Evolutionary conservation across 2,113 vertebrate genomes (phyloP), one percentile per base, ranked within the genome.

Genomic region (Uropsilus gracilis): DNA sequence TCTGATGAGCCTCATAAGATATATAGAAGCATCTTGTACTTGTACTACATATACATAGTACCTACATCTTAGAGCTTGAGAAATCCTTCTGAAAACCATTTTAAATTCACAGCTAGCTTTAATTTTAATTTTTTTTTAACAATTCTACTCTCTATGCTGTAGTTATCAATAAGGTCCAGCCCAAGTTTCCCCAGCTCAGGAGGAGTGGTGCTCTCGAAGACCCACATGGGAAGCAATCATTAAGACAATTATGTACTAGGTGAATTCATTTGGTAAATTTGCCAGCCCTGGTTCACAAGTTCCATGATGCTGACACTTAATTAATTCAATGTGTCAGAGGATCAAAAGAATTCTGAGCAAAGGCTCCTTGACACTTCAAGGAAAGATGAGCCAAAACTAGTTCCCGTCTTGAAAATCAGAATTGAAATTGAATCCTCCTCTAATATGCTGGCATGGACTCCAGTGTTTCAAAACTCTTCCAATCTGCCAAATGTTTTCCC

Each of bases 361-460:
- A 92, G 94, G 73, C 87, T 96, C 95, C 95, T 94, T 97, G 95
- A 96, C 89, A 97, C 94, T 90, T 80, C n/a, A n/a, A 97, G 81
- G 96, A 95, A 97, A 97, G 95, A 97, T 88, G 69, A 97, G 96
- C 89, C 96, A 96, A 97, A 90, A 96, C 44, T 87, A 95, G 96
- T 93, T 97, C 89, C 86, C 86, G 96, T 96, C 93, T 88, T 96
- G 89, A 94, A 95, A 94, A 76, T 32, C 42, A 75, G 37, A 80
- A 46, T 12, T 96, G 97, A 97, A 98, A 98, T 37, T 93, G 92
- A 84, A 98, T 97, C 95, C 89, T 87, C 30, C 46, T 95, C 96
- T 95, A 98, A 97, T 75, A 68, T 94, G 55, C 91, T 97, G 97
- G 97, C 98, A 95, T 46, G 28, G 93, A 89, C 90, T 94, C 68